Percentiles rank a stretch among this genome's conserved stretches.
Conservation (phyloP, 2,113 vertebrate species). For the Ptilorrhoa leucosticta region DNA sequence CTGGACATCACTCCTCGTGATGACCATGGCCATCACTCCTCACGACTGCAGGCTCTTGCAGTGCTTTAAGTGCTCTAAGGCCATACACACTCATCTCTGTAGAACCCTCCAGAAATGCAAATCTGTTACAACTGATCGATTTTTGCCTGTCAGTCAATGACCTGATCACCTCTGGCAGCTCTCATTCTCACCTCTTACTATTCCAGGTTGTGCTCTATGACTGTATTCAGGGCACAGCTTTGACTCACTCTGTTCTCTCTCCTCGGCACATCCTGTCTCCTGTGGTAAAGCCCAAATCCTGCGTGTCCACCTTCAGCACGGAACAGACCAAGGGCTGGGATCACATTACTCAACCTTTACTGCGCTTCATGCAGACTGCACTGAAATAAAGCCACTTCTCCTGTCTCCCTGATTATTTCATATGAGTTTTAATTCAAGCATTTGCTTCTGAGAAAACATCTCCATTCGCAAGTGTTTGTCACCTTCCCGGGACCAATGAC, state of each 20-base stretch:
- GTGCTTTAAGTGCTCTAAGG: neutral
- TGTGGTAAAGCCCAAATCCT: neutral
- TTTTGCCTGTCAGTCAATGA: neutral
- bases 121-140: neutral
- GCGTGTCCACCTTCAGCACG: neutral
- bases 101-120: neutral
- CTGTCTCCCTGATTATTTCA: neutral
- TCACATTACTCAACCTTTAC: neutral
- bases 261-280: accelerated
- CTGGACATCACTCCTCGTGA: too few relatives aligned
- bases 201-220: neutral
- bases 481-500: neutral
- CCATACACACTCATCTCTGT: neutral
- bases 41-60: neutral
- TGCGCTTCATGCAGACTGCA: neutral
- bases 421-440: neutral
- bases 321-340: neutral
- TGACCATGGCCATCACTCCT: neutral
- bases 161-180: neutral
- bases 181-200: neutral
- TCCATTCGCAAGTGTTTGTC: neutral
- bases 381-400: neutral
- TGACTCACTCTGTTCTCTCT: neutral
- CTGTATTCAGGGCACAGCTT: neutral
- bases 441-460: neutral